These are phyloP conservation scores for Cochlearius cochlearius DNA, from an alignment of 2,113 vertebrate genomes.

Conservation along the genomic window DNA sequence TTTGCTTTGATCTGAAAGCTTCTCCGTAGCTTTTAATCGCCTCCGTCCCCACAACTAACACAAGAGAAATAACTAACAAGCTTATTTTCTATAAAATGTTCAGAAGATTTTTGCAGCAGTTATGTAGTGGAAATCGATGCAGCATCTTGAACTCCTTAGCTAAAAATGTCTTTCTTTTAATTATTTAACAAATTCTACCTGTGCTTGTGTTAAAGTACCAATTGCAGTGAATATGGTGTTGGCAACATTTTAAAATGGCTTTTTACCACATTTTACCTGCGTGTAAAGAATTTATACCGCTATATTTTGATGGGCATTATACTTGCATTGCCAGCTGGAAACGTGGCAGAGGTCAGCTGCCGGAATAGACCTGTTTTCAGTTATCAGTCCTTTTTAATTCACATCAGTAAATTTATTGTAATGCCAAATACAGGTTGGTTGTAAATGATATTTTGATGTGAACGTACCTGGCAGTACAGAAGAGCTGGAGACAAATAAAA, in stretches of 20 bases:
- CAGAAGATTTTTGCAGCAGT: background rate
- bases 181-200: background rate
- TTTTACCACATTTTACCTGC: background rate
- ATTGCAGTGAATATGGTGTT: background rate
- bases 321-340: background rate
- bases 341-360: background rate
- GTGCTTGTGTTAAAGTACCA: background rate
- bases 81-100: background rate
- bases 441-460: background rate
- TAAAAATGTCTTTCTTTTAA: background rate
- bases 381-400: background rate
- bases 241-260: background rate
- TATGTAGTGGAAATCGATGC: background rate
- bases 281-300: background rate
- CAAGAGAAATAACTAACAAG: background rate
- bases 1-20: background rate
- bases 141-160: background rate
- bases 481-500: background rate
- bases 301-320: background rate
- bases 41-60: background rate
- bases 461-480: background rate
- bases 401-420: background rate
- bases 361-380: background rate
- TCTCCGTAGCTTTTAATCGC: fast-evolving
- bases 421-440: background rate